These are phyloP conservation scores for Archocentrus centrarchus DNA, from an alignment of 2,113 vertebrate genomes.

Conservation along the genomic window DNA sequence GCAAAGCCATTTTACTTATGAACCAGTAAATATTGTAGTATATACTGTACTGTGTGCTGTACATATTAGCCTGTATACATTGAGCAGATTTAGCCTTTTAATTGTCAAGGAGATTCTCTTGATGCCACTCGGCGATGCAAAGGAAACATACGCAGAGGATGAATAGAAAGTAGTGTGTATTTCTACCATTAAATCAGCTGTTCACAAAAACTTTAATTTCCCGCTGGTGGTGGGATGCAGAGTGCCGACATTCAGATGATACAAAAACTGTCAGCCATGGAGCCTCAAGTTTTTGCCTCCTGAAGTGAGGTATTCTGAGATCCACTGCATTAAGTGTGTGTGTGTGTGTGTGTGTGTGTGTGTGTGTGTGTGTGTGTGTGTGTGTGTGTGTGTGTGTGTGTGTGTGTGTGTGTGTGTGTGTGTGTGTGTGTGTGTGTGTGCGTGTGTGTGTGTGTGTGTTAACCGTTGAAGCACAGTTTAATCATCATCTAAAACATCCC, in stretches of 20 bases:
- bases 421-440: background rate
- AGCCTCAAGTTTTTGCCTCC: background rate
- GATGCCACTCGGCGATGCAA: background rate
- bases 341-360: background rate
- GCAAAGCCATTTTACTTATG: background rate
- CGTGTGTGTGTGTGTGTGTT: background rate
- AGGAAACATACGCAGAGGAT: background rate
- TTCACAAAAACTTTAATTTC: background rate
- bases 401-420: background rate
- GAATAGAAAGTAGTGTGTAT: background rate
- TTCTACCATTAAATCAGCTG: background rate
- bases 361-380: background rate
- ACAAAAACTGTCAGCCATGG: background rate
- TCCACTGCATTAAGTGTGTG: background rate
- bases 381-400: constrained; percentile 1
- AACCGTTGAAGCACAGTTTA: constrained; percentile 23
- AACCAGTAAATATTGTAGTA: background rate
- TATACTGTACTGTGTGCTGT: background rate
- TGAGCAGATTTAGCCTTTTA: background rate
- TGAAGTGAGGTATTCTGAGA: background rate
- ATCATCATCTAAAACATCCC: constrained; percentile 37
- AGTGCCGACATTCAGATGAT: background rate
- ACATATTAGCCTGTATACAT: background rate
- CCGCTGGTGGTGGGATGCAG: background rate
- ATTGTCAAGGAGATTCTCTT: background rate